Conservation (phyloP, 2,888 invertebrate species). For the Drosophila histrio region DNA sequence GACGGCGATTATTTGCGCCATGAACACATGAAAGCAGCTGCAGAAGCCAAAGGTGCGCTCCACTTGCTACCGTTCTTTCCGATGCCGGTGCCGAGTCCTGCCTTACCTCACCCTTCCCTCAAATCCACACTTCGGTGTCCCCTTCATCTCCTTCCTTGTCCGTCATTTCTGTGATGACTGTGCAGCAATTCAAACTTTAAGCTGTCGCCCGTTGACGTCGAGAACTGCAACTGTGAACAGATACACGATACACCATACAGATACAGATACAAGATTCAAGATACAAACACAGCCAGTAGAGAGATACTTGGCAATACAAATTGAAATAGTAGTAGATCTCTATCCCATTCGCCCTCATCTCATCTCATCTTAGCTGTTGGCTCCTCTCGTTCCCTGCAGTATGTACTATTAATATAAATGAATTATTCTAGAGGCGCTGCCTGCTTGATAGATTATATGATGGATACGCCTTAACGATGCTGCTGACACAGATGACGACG, state of each 20-base stretch:
- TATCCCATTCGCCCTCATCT: background rate
- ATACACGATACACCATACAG: conserved; percentile 14
- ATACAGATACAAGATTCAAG: conserved; percentile 19
- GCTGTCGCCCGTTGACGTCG: conserved; percentile 64
- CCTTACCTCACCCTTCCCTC: background rate
- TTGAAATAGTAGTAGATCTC: conserved; percentile 36
- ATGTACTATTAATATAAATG: conserved; percentile 74
- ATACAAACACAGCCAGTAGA: conserved; percentile 12
- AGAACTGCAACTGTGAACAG: conserved; percentile 60
- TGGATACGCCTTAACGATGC: conserved; percentile 74
- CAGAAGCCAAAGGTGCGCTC: conserved; percentile 72
- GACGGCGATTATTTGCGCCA: conserved; percentile 79
- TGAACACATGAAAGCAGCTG: conserved; percentile 79
- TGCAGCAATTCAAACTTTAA: conserved; percentile 74
- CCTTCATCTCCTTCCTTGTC: background rate
- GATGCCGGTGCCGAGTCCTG: conserved; percentile 15
- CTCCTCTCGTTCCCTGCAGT: conserved; percentile 12
- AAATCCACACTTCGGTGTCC: too few relatives aligned
- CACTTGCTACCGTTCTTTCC: conserved; percentile 69
- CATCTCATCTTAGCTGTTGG: background rate
- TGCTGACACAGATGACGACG: conserved; percentile 44
- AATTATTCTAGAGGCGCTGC: conserved; percentile 65
- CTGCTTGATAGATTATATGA: conserved; percentile 69
- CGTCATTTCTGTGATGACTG: conserved; percentile 54
- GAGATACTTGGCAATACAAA: conserved; percentile 34